Percentiles rank a stretch among this genome's conserved stretches.
phyloP scores from a whole-genome alignment of 2,888 invertebrate genomes.

The Papilio demoleus region DNA sequence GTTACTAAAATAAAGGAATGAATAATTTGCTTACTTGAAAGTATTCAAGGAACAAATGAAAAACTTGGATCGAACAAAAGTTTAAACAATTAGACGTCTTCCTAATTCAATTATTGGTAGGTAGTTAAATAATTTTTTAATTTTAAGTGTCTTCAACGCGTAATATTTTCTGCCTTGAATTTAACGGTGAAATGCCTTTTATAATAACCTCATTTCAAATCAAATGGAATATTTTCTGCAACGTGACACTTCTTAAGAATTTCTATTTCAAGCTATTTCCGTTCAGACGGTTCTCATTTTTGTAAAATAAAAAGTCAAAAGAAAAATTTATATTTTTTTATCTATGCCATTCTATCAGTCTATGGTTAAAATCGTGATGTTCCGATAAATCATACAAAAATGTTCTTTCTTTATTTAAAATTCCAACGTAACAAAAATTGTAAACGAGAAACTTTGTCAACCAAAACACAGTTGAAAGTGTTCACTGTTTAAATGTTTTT shows the following conservation, averaged over 20 bases:
- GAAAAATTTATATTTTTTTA: neutral
- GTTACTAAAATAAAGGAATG: too few species aligned
- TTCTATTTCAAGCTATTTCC: conserved; percentile 6
- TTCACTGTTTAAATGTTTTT: too few species aligned
- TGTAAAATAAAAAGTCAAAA: neutral
- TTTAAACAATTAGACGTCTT: too few species aligned
- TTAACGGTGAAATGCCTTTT: neutral
- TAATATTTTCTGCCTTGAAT: neutral
- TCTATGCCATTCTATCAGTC: too few species aligned
- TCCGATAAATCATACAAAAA: neutral
- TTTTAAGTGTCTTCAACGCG: neutral
- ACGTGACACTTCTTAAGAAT: conserved; percentile 7
- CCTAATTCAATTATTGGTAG: too few species aligned
- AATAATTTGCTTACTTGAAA: too few species aligned
- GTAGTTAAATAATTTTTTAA: too few species aligned
- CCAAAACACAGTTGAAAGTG: too few species aligned
- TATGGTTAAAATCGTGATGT: too few species aligned
- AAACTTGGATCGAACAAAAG: neutral
- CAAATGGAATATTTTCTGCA: conserved; percentile 16
- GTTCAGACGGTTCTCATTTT: conserved; percentile 10
- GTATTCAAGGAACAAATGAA: neutral
- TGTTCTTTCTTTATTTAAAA: neutral
- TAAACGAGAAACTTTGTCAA: neutral
- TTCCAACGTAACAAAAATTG: neutral
- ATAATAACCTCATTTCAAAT: conserved; percentile 10